Evolutionary conservation across 2,888 invertebrate genomes (phyloP), one percentile per base, ranked within the genome.

Genomic region (Lampropteryx suffumata): DNA sequence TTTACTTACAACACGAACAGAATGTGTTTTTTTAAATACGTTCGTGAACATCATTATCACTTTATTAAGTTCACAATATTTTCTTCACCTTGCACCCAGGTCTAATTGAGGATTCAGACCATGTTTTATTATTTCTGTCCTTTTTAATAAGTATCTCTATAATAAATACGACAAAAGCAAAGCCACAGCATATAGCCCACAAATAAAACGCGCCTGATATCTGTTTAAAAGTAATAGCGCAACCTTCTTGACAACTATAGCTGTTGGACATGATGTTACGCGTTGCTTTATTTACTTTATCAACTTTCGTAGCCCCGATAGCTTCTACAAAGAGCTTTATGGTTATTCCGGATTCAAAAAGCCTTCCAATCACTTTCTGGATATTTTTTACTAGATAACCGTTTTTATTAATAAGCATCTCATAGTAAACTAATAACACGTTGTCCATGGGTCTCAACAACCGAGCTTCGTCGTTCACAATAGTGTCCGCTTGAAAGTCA

Each of bases 271-370:
- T 42, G 17, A 77, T 74, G 45, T 80, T 84, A 30, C 70, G 64
- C 24, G 62, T 67, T 1, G 68, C 76, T 29, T 53, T 71, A 1
- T 61, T 54, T 1, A 84, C 76, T 61, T 74, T 82, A 4, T 69
- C 70, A 1, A 75, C 59, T 2, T 67, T 59, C 0, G 71, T 66
- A 6, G 81, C 61, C 7, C 89, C 88, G 13, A 89, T 68, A 1
- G 76, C 73, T 46, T 82, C 78, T 4, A 45, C 53, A 12, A 73
- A 83, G n/a, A 85, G 58, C 28, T 68, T 73, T 0, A 70, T 46
- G 11, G 76, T 73, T 14, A 89, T 81, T 6, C 87, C 88, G n/a
- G 76, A 72, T 57, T 88, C 86, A 49, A 76, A 78, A 0, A 89
- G 59, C n/a, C 74, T 66, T 13, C 43, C 27, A 3, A 79, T 43